Evolutionary conservation across 30 jellyfish, hydroid and myxozoan species (phyloP).

Genomic region (Catostylus mosaicus): DNA sequence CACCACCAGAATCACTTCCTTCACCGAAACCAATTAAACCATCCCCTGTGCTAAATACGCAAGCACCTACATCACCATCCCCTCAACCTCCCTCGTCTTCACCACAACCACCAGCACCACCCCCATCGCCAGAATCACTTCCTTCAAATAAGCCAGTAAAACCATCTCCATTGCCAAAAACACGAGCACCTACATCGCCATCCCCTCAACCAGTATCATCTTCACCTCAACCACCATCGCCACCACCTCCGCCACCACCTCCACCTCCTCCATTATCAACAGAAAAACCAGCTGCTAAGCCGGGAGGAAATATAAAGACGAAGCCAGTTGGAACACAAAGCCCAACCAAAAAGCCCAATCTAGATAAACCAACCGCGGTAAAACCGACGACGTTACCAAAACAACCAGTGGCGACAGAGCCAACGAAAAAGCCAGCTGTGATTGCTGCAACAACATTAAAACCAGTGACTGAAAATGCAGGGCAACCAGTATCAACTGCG

Average conservation of each 20-base stretch:
- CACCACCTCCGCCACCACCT: background rate
- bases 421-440: background rate
- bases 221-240: background rate
- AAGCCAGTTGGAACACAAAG: background rate
- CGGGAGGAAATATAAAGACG: background rate
- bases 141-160: background rate
- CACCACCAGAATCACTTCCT: background rate
- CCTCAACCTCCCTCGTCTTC: background rate
- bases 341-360: background rate
- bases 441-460: background rate
- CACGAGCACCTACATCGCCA: background rate
- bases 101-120: constrained; percentile 2
- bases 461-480: background rate
- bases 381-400: constrained; percentile 15
- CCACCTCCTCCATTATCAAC: background rate
- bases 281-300: background rate
- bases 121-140: background rate
- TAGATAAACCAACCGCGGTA: background rate
- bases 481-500: background rate
- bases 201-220: background rate
- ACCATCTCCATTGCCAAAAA: background rate
- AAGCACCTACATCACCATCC: background rate
- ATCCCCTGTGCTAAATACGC: background rate
- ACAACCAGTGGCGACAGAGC: background rate
- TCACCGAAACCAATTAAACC: background rate